Conservation (phyloP, 2,888 invertebrate genomes). For the Mycogona germanica region DNA sequence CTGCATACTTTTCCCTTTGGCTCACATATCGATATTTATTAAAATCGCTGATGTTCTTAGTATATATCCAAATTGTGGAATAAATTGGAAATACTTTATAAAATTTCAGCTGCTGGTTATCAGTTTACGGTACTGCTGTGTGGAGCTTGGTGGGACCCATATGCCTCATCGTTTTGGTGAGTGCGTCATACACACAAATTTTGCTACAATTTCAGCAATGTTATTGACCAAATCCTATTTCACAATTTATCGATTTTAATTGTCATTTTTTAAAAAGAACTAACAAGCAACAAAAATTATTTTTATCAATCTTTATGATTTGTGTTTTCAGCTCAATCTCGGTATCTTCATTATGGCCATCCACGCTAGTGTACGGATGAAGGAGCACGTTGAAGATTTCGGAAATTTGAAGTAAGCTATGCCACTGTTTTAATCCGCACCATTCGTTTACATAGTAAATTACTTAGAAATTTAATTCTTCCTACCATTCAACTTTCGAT, state of each 20-base stretch:
- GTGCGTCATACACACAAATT: slow-evolving; percentile 20
- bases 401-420: slow-evolving; percentile 60
- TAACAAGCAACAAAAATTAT: background rate
- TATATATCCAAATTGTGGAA: no score
- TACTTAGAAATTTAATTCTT: background rate
- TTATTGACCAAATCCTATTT: no score
- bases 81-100: no score
- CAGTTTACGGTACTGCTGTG: slow-evolving; percentile 81
- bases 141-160: slow-evolving; percentile 94
- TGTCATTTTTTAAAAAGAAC: background rate
- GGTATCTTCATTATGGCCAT: slow-evolving; percentile 71
- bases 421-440: no score
- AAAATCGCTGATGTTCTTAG: no score
- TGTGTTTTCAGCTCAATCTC: slow-evolving; percentile 44
- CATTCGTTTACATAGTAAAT: slow-evolving; percentile 6
- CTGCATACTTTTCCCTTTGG: slow-evolving; percentile 8
- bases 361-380: slow-evolving; percentile 76
- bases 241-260: background rate
- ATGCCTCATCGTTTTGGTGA: slow-evolving; percentile 55
- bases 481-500: background rate
- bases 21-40: background rate
- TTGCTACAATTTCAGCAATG: no score
- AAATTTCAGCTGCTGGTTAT: slow-evolving; percentile 76
- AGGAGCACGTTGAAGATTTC: slow-evolving; percentile 79
- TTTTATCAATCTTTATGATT: background rate